Percentiles rank a stretch among this genome's conserved stretches.
These are phyloP conservation scores for Drosophila monieri DNA, from an alignment of 2,888 invertebrate genomes.

Conservation along the genomic window DNA sequence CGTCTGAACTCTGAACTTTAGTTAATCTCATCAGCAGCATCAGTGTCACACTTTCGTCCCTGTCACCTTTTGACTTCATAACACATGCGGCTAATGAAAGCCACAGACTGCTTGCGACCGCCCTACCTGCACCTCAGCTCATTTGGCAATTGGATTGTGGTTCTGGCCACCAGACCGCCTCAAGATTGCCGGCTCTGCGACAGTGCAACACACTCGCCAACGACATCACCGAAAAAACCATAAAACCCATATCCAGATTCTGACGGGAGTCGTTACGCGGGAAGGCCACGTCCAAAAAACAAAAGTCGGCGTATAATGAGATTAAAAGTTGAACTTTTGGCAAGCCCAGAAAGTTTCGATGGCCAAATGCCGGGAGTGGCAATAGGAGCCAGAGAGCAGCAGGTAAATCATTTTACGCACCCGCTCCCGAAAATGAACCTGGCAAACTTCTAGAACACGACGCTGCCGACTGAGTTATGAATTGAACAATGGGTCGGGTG, in stretches of 20 bases:
- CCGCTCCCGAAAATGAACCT: slow-evolving; percentile 71
- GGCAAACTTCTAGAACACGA: slow-evolving; percentile 72
- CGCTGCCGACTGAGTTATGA: slow-evolving; percentile 50
- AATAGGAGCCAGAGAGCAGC: slow-evolving; percentile 13
- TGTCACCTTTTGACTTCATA: slow-evolving; percentile 37
- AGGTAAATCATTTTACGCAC: slow-evolving; percentile 79
- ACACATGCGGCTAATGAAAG: slow-evolving; percentile 60
- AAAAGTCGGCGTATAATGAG: slow-evolving; percentile 79
- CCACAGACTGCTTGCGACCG: slow-evolving; percentile 53
- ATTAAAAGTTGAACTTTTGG: slow-evolving; percentile 78
- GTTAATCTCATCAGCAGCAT: slow-evolving; percentile 31
- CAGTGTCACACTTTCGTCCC: slow-evolving; percentile 17
- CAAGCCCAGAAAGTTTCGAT: slow-evolving; percentile 72
- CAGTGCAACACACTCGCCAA: slow-evolving; percentile 64
- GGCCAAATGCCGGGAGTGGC: slow-evolving; percentile 49
- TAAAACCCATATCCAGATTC: slow-evolving; percentile 59
- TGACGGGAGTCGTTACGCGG: slow-evolving; percentile 29
- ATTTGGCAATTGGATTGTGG: slow-evolving; percentile 73
- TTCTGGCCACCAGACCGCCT: slow-evolving; percentile 66
- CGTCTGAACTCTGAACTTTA: neutral
- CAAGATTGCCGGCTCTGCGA: slow-evolving; percentile 36
- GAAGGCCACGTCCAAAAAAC: slow-evolving; percentile 49
- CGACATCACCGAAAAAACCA: slow-evolving; percentile 60
- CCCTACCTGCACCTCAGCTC: slow-evolving; percentile 3
- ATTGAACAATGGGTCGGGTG: slow-evolving; percentile 37